A percentile compares a stretch with the other conserved stretches of the same genome.
Conservation (phyloP, 2,797 vertebrate species). For the Cossypha niveicapilla region DNA sequence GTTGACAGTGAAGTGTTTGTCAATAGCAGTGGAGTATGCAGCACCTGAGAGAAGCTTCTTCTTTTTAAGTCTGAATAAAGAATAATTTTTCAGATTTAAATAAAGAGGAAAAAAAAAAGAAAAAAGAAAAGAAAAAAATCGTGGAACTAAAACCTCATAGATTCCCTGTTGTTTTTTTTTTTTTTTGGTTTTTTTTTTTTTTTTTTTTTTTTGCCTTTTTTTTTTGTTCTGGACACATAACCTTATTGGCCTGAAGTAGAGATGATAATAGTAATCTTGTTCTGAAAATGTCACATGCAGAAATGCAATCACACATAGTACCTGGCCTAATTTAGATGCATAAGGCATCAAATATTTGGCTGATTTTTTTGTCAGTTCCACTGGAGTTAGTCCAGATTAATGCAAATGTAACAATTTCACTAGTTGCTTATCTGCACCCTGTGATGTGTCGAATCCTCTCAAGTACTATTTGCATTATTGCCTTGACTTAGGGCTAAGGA, state of each 20-base stretch:
- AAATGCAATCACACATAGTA: not conserved
- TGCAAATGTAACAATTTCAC: not conserved
- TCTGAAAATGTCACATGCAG: not conserved
- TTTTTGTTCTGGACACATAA: not conserved
- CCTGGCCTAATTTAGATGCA: not conserved
- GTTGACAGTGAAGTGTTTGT: not conserved
- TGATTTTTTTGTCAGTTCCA: not conserved
- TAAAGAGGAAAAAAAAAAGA: too few species aligned
- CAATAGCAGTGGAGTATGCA: not conserved
- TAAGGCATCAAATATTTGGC: not conserved
- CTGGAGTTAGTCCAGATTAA: not conserved
- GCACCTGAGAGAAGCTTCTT: not conserved
- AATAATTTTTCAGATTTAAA: not conserved
- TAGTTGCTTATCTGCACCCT: not conserved
- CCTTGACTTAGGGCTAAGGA: not conserved
- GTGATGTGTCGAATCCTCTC: not conserved
- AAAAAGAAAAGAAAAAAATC: too few species aligned
- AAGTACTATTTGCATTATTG: not conserved
- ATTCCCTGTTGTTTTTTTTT: not conserved
- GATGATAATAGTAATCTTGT: not conserved
- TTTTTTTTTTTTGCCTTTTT: not conserved
- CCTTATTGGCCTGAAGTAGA: not conserved
- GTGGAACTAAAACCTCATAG: not conserved
- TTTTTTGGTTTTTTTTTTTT: not conserved
- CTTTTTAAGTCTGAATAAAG: not conserved